Percentiles rank a stretch among this genome's conserved stretches.
Conservation (phyloP, 2,113 vertebrate species). For the Gadus chalcogrammus region DNA sequence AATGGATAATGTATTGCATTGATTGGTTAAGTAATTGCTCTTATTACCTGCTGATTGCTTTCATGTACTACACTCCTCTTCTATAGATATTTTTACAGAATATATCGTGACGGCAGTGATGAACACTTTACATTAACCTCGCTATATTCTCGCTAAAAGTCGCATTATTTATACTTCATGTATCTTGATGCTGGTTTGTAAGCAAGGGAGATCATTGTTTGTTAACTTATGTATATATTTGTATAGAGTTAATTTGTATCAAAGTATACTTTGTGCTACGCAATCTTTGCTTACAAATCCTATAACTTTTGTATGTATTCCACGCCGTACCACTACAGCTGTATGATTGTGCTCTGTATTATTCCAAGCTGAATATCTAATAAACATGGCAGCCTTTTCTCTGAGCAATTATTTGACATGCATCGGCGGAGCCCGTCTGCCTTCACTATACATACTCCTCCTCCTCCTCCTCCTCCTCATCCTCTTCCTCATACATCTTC, state of each 20-base stretch:
- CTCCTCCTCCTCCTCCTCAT: too few relatives aligned
- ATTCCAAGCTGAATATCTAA: conserved; percentile 41
- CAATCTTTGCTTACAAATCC: conserved; percentile 44
- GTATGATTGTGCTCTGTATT: conserved; percentile 38
- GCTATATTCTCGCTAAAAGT: too few relatives aligned
- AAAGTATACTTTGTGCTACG: conserved; percentile 37
- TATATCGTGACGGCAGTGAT: too few relatives aligned
- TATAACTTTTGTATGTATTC: conserved; percentile 39
- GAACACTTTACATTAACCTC: too few relatives aligned
- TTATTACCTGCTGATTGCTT: too few relatives aligned
- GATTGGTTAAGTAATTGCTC: too few relatives aligned
- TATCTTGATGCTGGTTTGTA: conserved; percentile 19
- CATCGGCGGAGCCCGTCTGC: background rate
- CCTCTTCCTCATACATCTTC: background rate
- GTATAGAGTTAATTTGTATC: background rate
- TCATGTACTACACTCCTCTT: too few relatives aligned
- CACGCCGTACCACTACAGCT: conserved; percentile 27
- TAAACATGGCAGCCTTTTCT: conserved; percentile 35
- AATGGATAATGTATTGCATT: too few relatives aligned
- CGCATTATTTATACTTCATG: conserved; percentile 23
- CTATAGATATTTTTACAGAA: too few relatives aligned
- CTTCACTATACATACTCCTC: background rate
- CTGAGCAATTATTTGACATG: background rate
- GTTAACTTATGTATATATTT: conserved; percentile 33
- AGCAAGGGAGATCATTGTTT: conserved; percentile 19